Evolutionary conservation across 2,888 invertebrate species (phyloP).

Genomic region (Machimus atricapillus): DNA sequence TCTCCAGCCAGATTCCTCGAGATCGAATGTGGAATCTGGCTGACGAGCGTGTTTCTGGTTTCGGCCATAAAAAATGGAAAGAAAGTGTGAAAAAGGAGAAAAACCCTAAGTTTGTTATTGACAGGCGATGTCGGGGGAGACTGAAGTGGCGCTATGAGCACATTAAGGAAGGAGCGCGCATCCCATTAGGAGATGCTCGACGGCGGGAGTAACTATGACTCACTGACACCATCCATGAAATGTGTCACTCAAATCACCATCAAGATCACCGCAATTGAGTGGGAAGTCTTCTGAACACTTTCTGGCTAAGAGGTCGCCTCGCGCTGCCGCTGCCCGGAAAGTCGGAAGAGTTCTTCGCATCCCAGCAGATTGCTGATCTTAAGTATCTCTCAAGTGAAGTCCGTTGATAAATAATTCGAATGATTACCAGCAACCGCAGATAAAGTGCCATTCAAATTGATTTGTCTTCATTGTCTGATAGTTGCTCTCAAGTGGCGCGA

Average conservation of each 20-base stretch:
- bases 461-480: constrained; percentile 18
- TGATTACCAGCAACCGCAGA: constrained; percentile 1
- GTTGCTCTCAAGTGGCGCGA: constrained; percentile 4
- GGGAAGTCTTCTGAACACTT: not conserved
- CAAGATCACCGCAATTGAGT: constrained; percentile 6
- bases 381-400: not conserved
- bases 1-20: not conserved
- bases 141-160: constrained; percentile 31
- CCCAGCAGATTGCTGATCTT: constrained; percentile 7
- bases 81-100: constrained; percentile 6
- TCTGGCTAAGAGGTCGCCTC: not conserved
- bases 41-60: not conserved
- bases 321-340: not conserved
- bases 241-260: constrained; percentile 8
- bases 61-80: not conserved
- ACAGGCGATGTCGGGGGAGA: not conserved
- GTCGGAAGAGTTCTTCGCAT: not conserved
- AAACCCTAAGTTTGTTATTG: not conserved
- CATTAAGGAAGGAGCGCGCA: constrained; percentile 11
- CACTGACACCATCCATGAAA: constrained; percentile 17
- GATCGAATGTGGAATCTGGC: not conserved
- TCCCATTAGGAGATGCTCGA: constrained; percentile 6
- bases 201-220: constrained; percentile 6
- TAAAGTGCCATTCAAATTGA: constrained; percentile 28
- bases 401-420: constrained; percentile 15